Percentiles rank a stretch among this genome's conserved stretches.
Evolutionary conservation across 1,140 invertebrate species (phyloP).

Genomic region (Heliothis subflexa): DNA sequence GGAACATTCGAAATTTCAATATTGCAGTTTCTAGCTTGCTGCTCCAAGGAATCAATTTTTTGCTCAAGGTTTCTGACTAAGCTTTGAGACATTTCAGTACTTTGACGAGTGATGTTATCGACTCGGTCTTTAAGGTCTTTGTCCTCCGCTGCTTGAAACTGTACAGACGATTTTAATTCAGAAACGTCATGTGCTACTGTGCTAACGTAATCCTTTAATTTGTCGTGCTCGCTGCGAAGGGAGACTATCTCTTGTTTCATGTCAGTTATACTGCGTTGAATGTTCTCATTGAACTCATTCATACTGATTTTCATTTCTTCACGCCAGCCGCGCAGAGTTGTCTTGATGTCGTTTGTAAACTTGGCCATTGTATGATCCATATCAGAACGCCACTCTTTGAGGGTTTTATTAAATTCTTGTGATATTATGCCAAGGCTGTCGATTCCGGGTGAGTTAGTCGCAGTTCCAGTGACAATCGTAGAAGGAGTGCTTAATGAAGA

Average conservation of each 20-base stretch:
- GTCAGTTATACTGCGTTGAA: neutral
- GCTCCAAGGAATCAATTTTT: constrained; percentile 48
- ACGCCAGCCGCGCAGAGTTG: constrained; percentile 1
- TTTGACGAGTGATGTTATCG: neutral
- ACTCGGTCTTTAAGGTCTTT: neutral
- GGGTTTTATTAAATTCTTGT: neutral
- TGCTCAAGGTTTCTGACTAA: neutral
- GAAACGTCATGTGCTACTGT: neutral
- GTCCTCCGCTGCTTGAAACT: neutral
- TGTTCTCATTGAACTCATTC: neutral
- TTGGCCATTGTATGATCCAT: neutral
- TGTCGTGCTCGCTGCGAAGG: neutral
- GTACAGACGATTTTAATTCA: neutral
- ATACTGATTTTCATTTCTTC: constrained; percentile 13
- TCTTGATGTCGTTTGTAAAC: neutral
- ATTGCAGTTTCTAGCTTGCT: constrained; percentile 50
- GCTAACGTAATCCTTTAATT: neutral
- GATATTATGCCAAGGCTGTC: neutral
- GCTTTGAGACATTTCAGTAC: neutral
- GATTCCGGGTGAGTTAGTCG: neutral
- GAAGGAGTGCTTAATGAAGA: neutral
- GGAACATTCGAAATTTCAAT: constrained; percentile 51
- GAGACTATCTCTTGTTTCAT: neutral
- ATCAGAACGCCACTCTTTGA: constrained; percentile 5
- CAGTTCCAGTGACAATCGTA: neutral